These are phyloP conservation scores for Pungitius pungitius DNA, from an alignment of 2,113 vertebrate genomes.

Conservation along the genomic window DNA sequence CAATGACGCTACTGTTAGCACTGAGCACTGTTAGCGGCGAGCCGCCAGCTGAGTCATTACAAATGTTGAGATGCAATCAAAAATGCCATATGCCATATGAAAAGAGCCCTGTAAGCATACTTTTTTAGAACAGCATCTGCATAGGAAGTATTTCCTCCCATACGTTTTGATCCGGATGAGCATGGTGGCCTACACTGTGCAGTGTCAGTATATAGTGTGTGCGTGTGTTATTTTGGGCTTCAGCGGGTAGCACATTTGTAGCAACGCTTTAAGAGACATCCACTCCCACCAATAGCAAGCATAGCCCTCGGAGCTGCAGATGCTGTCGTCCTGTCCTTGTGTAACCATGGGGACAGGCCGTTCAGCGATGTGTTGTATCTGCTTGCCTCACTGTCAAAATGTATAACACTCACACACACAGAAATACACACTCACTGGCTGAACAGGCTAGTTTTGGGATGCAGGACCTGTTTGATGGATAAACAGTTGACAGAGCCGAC, in stretches of 20 bases:
- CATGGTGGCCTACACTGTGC: neutral
- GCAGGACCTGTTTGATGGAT: constrained; percentile 20
- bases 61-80: neutral
- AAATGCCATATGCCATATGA: neutral
- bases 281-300: constrained; percentile 16
- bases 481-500: constrained; percentile 33
- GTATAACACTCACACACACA: neutral
- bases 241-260: constrained; percentile 6
- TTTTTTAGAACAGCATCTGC: neutral
- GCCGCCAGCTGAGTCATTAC: too few species aligned
- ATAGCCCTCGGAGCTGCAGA: constrained; percentile 52
- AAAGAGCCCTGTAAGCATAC: neutral
- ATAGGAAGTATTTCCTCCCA: neutral
- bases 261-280: constrained; percentile 50
- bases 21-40: neutral
- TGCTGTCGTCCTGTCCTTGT: constrained; percentile 53
- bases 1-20: too few species aligned
- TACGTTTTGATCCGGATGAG: neutral
- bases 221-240: neutral
- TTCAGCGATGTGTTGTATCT: constrained; percentile 62
- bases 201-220: neutral
- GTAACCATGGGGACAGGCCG: constrained; percentile 69
- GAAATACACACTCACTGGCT: neutral
- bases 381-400: constrained; percentile 62
- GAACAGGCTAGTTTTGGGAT: constrained; percentile 22